Percentiles rank a stretch among this genome's conserved stretches.
phyloP scores from a whole-genome alignment of 2,888 invertebrate genomes.

The Hedya salicella region DNA sequence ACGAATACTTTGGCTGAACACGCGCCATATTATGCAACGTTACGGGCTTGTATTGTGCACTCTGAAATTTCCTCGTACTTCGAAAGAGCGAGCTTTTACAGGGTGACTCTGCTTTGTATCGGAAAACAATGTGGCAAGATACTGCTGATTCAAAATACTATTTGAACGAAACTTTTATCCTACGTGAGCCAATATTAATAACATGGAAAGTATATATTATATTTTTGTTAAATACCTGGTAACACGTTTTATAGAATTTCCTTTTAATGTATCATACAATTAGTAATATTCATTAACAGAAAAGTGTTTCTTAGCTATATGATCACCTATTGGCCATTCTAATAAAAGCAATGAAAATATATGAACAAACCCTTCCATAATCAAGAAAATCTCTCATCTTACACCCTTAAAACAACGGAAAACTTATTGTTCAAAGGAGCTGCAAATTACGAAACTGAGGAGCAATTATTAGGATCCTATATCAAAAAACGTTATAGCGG shows the following conservation, averaged over 20 bases:
- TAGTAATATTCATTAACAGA: no score
- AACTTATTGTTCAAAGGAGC: conserved; percentile 2
- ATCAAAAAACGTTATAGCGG: conserved; percentile 12
- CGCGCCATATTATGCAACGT: conserved; percentile 83
- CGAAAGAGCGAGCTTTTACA: conserved; percentile 63
- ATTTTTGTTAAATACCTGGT: no score
- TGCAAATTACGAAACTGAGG: conserved; percentile 13
- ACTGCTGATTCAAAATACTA: not conserved
- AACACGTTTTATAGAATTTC: no score
- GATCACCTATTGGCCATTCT: no score
- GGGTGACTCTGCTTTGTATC: conserved; percentile 54
- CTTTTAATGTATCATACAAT: no score
- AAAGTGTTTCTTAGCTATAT: no score
- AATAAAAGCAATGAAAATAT: no score
- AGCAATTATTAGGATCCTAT: conserved; percentile 16
- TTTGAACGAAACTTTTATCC: not conserved
- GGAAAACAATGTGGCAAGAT: conserved; percentile 47
- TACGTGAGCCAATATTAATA: not conserved
- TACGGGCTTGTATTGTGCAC: conserved; percentile 76
- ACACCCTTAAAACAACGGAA: not conserved
- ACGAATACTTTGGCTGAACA: conserved; percentile 84
- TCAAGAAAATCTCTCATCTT: no score
- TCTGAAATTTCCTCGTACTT: conserved; percentile 73
- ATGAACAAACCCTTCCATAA: no score
- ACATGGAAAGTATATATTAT: no score